phyloP scores from a whole-genome alignment of 2,888 invertebrate genomes.

The Heliothis peltigera region DNA sequence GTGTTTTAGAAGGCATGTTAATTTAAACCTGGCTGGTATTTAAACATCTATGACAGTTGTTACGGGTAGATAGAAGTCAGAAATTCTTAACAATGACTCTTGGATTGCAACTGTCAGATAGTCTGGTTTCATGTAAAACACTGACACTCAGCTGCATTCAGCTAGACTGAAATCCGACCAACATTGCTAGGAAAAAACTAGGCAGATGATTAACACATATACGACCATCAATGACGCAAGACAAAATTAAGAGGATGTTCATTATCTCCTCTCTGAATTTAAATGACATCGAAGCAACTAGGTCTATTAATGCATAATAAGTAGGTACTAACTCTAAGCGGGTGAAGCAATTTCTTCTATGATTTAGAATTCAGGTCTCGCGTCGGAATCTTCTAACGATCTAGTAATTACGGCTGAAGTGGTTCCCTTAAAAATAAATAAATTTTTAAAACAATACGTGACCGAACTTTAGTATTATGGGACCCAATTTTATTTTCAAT shows the following conservation, averaged over 20 bases:
- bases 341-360: slow-evolving; percentile 28
- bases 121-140: no score
- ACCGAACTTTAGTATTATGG: slow-evolving; percentile 57
- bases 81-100: no score
- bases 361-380: slow-evolving; percentile 65
- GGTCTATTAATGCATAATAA: slow-evolving; percentile 33
- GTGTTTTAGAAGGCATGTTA: no score
- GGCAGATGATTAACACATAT: no score
- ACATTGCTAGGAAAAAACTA: no score
- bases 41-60: no score
- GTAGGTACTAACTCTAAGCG: slow-evolving; percentile 26
- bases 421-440: slow-evolving; percentile 68
- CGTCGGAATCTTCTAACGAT: slow-evolving; percentile 68
- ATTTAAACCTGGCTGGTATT: no score
- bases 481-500: slow-evolving; percentile 53
- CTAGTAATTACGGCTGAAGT: slow-evolving; percentile 69
- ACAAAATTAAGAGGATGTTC: not conserved
- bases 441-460: slow-evolving; percentile 70
- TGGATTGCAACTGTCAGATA: no score
- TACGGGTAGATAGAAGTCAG: no score
- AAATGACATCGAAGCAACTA: not conserved
- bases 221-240: no score
- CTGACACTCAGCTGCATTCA: no score
- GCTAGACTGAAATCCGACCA: no score
- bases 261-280: not conserved